Conservation (phyloP, 2,888 invertebrate species). For the Thelaira solivaga region DNA sequence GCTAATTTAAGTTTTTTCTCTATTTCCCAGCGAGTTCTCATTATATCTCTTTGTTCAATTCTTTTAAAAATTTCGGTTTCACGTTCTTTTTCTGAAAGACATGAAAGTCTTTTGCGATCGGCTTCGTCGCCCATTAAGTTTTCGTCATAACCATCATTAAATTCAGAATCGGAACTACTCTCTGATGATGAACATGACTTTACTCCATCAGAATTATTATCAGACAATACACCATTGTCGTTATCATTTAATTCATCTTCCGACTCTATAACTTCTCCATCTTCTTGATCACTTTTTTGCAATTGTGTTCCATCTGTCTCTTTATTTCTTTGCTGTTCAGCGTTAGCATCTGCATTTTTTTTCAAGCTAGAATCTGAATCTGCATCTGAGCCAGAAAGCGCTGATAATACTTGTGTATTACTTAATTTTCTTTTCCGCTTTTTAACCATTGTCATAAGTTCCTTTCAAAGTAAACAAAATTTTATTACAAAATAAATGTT, state of each 20-base stretch:
- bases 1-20: conserved; percentile 94
- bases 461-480: conserved; percentile 78
- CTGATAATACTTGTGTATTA: conserved; percentile 77
- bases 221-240: conserved; percentile 57
- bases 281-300: conserved; percentile 83
- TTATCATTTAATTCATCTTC: conserved; percentile 78
- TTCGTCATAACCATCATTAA: conserved; percentile 97
- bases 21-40: conserved; percentile 97
- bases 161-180: conserved; percentile 86
- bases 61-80: conserved; percentile 98
- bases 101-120: conserved; percentile 91
- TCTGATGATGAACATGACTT: conserved; percentile 65
- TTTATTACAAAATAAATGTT: background rate
- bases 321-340: conserved; percentile 77
- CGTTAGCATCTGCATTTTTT: conserved; percentile 69
- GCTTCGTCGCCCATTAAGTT: conserved; percentile 98
- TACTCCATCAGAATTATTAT: conserved; percentile 68
- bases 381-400: conserved; percentile 78
- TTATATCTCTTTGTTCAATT: conserved; percentile 94
- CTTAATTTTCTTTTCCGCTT: conserved; percentile 81
- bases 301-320: conserved; percentile 67
- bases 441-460: conserved; percentile 88
- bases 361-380: conserved; percentile 76
- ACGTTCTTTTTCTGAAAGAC: conserved; percentile 96
- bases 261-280: conserved; percentile 90